Conservation (phyloP, 1,140 invertebrate genomes). For the Zaprionus inermis region DNA sequence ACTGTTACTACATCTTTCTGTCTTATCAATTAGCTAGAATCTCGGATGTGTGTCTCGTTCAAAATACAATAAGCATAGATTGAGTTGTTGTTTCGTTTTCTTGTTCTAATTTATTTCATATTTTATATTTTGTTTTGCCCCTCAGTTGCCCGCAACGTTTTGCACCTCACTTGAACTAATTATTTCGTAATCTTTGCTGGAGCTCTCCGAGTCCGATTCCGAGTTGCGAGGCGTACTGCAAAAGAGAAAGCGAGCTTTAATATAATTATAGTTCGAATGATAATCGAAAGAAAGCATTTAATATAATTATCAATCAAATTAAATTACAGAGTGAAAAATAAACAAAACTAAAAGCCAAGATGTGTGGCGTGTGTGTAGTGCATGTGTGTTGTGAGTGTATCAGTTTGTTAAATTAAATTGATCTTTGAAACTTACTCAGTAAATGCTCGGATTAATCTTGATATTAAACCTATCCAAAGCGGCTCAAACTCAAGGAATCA, state of each 20-base stretch:
- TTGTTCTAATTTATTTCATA: slow-evolving; percentile 3
- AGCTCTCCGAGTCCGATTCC: slow-evolving; percentile 79
- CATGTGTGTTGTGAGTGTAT: slow-evolving; percentile 16
- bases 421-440: slow-evolving; percentile 62
- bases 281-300: slow-evolving; percentile 10
- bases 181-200: slow-evolving; percentile 82
- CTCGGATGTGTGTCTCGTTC: slow-evolving; percentile 34
- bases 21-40: slow-evolving; percentile 72
- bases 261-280: slow-evolving; percentile 9
- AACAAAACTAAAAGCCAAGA: slow-evolving; percentile 22
- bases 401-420: slow-evolving; percentile 19
- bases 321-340: slow-evolving; percentile 9
- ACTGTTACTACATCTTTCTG: slow-evolving; percentile 41
- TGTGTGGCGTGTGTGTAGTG: slow-evolving; percentile 12
- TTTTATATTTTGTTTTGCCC: slow-evolving; percentile 1
- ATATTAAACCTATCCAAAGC: slow-evolving; percentile 26
- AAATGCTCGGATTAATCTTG: slow-evolving; percentile 46
- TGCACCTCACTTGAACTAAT: slow-evolving; percentile 83
- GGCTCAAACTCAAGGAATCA: slow-evolving; percentile 39
- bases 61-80: slow-evolving; percentile 55
- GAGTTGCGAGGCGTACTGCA: slow-evolving; percentile 71
- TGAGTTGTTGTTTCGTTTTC: slow-evolving; percentile 24
- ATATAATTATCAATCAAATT: not conserved
- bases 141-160: slow-evolving; percentile 76
- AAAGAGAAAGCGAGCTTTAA: slow-evolving; percentile 27